Conservation (phyloP, 1,140 invertebrate species). For the Heliconius hewitsoni region DNA sequence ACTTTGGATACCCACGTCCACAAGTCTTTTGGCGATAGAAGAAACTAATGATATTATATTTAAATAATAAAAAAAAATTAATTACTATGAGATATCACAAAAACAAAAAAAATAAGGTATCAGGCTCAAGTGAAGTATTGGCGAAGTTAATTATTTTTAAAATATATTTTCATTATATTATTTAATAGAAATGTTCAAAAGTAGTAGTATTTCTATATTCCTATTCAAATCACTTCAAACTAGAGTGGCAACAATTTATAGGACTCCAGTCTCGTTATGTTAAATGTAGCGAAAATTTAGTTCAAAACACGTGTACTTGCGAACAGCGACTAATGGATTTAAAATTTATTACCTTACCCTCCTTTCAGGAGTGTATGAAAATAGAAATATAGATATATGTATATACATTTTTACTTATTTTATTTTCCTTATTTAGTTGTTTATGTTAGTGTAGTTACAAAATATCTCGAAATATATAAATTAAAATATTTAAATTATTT, state of each 20-base stretch:
- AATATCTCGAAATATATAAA: too few species aligned
- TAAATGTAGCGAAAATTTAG: conserved; percentile 73
- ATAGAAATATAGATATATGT: neutral
- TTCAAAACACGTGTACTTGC: conserved; percentile 72
- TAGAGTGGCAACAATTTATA: conserved; percentile 70
- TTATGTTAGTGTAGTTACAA: too few species aligned
- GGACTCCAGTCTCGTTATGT: conserved; percentile 78
- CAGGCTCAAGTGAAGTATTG: too few species aligned
- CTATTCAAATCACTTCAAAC: conserved; percentile 46
- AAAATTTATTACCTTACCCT: conserved; percentile 72
- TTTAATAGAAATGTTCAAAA: neutral
- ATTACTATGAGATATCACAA: too few species aligned
- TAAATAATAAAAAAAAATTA: too few species aligned
- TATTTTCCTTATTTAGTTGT: too few species aligned
- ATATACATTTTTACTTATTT: too few species aligned
- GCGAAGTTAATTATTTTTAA: too few species aligned
- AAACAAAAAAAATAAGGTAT: too few species aligned
- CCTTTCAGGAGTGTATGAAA: neutral
- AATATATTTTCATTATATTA: neutral
- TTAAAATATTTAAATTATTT: neutral
- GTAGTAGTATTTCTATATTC: neutral
- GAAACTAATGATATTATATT: too few species aligned
- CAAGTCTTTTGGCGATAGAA: too few species aligned
- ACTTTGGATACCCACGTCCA: too few species aligned
- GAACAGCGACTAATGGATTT: conserved; percentile 75